phyloP scores from a whole-genome alignment of 1,140 invertebrate species.

The Coenobita brevimanus region DNA sequence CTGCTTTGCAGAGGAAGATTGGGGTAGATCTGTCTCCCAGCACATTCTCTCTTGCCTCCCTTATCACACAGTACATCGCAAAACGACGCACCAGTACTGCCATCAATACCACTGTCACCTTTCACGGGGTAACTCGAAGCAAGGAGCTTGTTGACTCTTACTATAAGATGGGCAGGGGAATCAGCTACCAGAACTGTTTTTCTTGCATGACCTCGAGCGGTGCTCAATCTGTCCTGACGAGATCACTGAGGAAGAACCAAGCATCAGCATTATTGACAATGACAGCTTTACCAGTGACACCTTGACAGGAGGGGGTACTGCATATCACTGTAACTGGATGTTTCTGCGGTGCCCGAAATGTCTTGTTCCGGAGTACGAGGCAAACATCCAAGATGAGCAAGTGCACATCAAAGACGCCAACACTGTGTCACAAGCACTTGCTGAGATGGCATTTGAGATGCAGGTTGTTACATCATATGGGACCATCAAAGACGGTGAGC shows the following conservation, averaged over 20 bases:
- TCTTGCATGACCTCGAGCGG: neutral
- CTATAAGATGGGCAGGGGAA: constrained; percentile 11
- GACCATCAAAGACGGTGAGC: neutral
- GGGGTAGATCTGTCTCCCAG: constrained; percentile 19
- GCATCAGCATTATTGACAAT: constrained; percentile 29
- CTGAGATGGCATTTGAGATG: neutral
- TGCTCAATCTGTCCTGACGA: constrained; percentile 17
- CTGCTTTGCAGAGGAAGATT: constrained; percentile 17
- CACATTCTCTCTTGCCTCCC: neutral
- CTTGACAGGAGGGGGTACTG: constrained; percentile 1
- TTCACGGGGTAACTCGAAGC: neutral
- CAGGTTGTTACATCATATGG: neutral
- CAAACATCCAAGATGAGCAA: neutral
- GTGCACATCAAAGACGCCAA: neutral
- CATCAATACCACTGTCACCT: constrained; percentile 12
- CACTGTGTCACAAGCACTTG: too few relatives aligned
- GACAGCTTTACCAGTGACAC: constrained; percentile 10
- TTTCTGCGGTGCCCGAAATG: constrained; percentile 8
- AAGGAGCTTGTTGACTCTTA: constrained; percentile 30
- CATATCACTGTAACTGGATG: constrained; percentile 19
- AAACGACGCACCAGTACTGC: constrained; percentile 19
- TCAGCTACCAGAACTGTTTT: constrained; percentile 1
- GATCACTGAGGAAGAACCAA: neutral
- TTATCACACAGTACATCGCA: constrained; percentile 16
- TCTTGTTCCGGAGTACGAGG: neutral